Conservation (phyloP, 2,888 invertebrate species). For the Pammene fasciana region DNA sequence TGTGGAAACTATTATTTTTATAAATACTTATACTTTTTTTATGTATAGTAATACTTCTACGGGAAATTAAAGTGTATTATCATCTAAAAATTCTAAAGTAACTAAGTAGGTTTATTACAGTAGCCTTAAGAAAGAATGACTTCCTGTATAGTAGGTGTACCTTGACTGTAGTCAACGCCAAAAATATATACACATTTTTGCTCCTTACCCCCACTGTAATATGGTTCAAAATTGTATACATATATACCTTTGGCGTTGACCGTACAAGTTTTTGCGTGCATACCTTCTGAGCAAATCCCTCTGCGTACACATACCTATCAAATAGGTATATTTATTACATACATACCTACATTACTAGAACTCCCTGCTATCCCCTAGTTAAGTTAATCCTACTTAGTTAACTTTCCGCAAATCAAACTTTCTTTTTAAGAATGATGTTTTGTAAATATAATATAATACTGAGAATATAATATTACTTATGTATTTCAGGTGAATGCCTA, state of each 20-base stretch:
- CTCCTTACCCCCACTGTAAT: too few species aligned
- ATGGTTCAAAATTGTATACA: too few species aligned
- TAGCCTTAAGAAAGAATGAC: background rate
- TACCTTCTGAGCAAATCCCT: background rate
- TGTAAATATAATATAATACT: conserved; percentile 37
- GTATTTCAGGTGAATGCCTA: conserved; percentile 25
- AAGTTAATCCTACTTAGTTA: conserved; percentile 9
- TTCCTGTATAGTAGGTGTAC: background rate
- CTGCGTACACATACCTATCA: background rate
- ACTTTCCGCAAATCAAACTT: background rate
- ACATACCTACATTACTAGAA: too few species aligned
- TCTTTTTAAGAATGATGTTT: conserved; percentile 1
- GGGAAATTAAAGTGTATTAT: background rate
- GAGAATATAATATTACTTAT: conserved; percentile 16
- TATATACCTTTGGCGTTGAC: too few species aligned
- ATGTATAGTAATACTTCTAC: background rate
- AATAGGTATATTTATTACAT: background rate
- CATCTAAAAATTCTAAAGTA: background rate
- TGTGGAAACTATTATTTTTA: background rate
- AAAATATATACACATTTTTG: too few species aligned
- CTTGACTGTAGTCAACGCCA: too few species aligned
- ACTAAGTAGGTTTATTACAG: background rate
- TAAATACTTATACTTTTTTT: conserved; percentile 32
- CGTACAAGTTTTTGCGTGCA: background rate
- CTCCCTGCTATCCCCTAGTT: background rate